Base-by-base conservation (phyloP, 2,888 invertebrate species). In the Tetramorium bicarinatum region DNA sequence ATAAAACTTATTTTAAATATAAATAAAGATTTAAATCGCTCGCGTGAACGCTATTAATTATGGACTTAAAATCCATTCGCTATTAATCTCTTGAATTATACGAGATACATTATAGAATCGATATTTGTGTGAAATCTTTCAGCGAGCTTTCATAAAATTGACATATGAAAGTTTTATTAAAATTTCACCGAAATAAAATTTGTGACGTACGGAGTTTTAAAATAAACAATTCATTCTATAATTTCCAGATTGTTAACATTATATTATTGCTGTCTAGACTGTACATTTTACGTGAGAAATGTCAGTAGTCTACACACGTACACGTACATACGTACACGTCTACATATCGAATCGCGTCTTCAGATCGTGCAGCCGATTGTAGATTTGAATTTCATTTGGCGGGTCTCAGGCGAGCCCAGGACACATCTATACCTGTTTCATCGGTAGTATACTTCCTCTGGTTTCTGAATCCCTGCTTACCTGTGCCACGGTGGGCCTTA, bases 401-500 rank as follows among this genome's bases (percentile, higher is more conserved):
- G 44, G 34, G 38, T 6, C 13, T 29, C 18, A 8, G 11, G 29
- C 25, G 21, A n/a, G 79, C 76, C 79, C 76, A 74, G 38, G 49
- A 61, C 54, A 38, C 72, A 59, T 67, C n/a, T 62, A 83, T 87
- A 88, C 85, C 85, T 91, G 87, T 79, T 82, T 54, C 82, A 56
- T 64, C 76, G 52, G 61, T 77, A 85, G 85, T 69, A 88, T 81
- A 91, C 89, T 89, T 91, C 89, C 82, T 92, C 82, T 72, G 41
- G 62, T 86, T 91, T 86, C 91, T 93, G 91, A 61, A 88, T 87
- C 86, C 92, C 93, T 92, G 92, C 74, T 92, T 86, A 88, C 89
- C 90, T 89, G 89, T 89, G 89, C 90, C 90, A 89, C 89, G 85
- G 85, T 92, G 93, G 93, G 93, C 92, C 93, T 93, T 90, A 92